Percentiles rank a stretch among this genome's conserved stretches.
Conservation (phyloP, 2,113 vertebrate genomes). For the Uria aalge region DNA sequence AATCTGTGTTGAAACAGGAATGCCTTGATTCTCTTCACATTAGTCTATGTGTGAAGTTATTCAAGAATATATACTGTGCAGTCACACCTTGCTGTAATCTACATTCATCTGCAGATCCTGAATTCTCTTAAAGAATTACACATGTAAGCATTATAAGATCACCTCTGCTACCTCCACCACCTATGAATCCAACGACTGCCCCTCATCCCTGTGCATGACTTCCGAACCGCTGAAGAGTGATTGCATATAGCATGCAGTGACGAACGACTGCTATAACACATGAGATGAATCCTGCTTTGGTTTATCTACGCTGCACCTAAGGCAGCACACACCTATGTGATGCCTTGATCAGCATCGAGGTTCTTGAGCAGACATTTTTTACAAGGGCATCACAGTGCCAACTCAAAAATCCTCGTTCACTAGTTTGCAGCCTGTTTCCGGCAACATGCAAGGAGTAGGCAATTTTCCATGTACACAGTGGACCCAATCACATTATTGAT, state of each 20-base stretch:
- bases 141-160: fast-evolving
- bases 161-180: neutral
- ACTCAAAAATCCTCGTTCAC: neutral
- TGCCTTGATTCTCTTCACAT: neutral
- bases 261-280: neutral
- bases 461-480: neutral
- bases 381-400: neutral
- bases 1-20: neutral
- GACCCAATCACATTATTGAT: neutral
- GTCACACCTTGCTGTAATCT: neutral
- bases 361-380: neutral
- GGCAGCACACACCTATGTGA: fast-evolving
- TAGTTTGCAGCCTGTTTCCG: neutral
- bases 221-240: neutral
- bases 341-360: neutral
- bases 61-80: neutral
- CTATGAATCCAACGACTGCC: neutral
- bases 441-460: neutral
- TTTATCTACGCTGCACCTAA: fast-evolving
- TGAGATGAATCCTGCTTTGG: neutral
- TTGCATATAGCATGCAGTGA: neutral
- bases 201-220: neutral
- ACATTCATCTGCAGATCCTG: neutral
- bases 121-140: neutral
- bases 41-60: neutral